A percentile compares a stretch with the other conserved stretches of the same genome.
Evolutionary conservation across 1,140 invertebrate genomes (phyloP).

Genomic region (Lucilia sericata): DNA sequence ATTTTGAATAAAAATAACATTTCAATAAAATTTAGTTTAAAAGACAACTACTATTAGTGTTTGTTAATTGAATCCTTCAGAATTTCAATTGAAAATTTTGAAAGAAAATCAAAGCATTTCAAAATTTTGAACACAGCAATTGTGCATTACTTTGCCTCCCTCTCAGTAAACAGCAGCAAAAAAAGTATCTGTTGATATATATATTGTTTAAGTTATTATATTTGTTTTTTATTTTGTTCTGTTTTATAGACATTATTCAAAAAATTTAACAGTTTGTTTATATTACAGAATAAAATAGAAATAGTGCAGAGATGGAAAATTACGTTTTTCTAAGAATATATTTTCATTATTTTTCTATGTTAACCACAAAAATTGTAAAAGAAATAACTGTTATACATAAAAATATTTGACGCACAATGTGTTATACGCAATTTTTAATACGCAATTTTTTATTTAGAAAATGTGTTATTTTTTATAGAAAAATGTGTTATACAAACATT

Average conservation of each 20-base stretch:
- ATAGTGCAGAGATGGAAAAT: too few relatives aligned
- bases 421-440: too few relatives aligned
- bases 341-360: too few relatives aligned
- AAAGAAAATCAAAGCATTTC: not conserved
- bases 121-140: not conserved
- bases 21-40: not conserved
- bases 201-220: not conserved
- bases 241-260: not conserved
- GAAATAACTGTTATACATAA: too few relatives aligned
- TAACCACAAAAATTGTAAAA: too few relatives aligned
- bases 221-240: not conserved
- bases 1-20: not conserved
- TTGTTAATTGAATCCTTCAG: not conserved
- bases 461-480: too few relatives aligned
- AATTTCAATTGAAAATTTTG: not conserved
- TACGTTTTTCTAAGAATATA: too few relatives aligned
- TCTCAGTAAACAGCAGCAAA: not conserved
- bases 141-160: not conserved
- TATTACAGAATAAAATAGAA: not conserved
- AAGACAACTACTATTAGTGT: not conserved
- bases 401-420: too few relatives aligned
- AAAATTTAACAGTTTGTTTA: not conserved
- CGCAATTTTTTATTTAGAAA: too few relatives aligned
- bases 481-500: too few relatives aligned
- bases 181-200: constrained; percentile 5